Evolutionary conservation across 2,888 invertebrate species (phyloP).

Genomic region (Actias luna): DNA sequence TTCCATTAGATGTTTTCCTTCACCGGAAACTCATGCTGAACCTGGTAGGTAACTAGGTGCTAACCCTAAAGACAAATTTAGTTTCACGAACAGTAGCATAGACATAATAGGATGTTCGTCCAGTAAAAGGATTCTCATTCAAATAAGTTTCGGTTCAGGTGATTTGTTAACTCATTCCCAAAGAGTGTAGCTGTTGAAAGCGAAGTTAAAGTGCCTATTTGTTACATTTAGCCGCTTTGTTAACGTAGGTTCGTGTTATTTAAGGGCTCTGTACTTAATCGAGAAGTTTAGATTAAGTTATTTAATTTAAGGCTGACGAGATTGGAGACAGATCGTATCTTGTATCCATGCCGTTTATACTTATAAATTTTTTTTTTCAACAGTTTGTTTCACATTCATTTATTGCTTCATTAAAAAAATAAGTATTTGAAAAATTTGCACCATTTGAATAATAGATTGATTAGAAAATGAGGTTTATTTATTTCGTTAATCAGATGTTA

Average conservation of each 20-base stretch:
- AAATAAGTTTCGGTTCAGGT: not conserved
- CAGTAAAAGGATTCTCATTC: not conserved
- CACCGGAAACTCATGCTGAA: no score
- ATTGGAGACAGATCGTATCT: not conserved
- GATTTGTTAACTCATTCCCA: constrained; percentile 3
- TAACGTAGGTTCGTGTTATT: constrained; percentile 4
- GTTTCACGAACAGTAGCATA: not conserved
- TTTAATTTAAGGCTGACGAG: constrained; percentile 1
- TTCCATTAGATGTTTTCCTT: no score
- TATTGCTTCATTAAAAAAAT: no score
- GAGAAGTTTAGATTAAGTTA: not conserved
- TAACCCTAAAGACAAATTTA: no score
- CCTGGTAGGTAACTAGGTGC: no score
- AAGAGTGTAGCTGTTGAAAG: constrained; percentile 4
- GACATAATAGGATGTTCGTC: not conserved
- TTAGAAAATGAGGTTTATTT: no score
- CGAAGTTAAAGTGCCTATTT: constrained; percentile 8
- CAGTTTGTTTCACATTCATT: no score
- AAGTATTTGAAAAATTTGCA: no score
- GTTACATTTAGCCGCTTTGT: constrained; percentile 10
- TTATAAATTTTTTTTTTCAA: no score
- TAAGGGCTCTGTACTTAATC: not conserved
- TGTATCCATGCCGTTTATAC: not conserved
- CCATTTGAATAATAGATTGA: no score
- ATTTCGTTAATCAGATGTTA: no score